These are phyloP conservation scores for Botrylloides violaceus DNA, from an alignment of 23 tunicate genomes.

Conservation along the genomic window DNA sequence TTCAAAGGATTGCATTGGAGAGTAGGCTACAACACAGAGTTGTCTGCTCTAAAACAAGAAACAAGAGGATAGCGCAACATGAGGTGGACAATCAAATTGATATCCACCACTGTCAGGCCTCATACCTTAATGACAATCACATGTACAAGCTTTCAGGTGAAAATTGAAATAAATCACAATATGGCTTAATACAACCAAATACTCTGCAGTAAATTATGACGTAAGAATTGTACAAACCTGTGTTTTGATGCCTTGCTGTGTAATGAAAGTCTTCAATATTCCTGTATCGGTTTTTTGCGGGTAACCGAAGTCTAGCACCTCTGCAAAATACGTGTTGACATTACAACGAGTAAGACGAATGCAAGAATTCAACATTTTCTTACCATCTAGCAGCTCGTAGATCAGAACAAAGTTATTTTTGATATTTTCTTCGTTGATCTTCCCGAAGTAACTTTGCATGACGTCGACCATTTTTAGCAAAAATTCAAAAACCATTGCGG, in stretches of 20 bases:
- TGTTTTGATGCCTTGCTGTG: slow-evolving; percentile 94
- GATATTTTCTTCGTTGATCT: slow-evolving; percentile 96
- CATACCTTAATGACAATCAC: too few relatives aligned
- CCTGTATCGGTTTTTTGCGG: slow-evolving; percentile 95
- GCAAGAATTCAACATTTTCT: too few relatives aligned
- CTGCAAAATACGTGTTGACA: slow-evolving; percentile 23
- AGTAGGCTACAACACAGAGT: too few relatives aligned
- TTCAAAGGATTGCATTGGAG: too few relatives aligned
- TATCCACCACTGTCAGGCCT: too few relatives aligned
- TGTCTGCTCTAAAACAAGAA: too few relatives aligned
- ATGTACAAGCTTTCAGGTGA: too few relatives aligned
- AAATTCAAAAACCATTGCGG: slow-evolving; percentile 86
- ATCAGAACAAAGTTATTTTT: slow-evolving; percentile 96
- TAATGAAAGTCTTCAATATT: slow-evolving; percentile 92
- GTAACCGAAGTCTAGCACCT: slow-evolving; percentile 92
- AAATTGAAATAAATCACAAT: too few relatives aligned
- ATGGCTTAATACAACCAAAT: too few relatives aligned
- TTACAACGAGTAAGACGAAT: background rate
- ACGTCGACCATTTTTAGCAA: slow-evolving; percentile 83
- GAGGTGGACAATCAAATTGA: too few relatives aligned
- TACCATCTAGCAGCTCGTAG: slow-evolving; percentile 94
- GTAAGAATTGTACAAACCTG: slow-evolving; percentile 70
- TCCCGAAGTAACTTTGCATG: slow-evolving; percentile 96
- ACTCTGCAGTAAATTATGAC: background rate
- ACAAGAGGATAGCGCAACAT: too few relatives aligned